A percentile compares a stretch with the other conserved stretches of the same genome.
phyloP scores from a whole-genome alignment of 2,797 vertebrate genomes.

The Perodicticus potto region DNA sequence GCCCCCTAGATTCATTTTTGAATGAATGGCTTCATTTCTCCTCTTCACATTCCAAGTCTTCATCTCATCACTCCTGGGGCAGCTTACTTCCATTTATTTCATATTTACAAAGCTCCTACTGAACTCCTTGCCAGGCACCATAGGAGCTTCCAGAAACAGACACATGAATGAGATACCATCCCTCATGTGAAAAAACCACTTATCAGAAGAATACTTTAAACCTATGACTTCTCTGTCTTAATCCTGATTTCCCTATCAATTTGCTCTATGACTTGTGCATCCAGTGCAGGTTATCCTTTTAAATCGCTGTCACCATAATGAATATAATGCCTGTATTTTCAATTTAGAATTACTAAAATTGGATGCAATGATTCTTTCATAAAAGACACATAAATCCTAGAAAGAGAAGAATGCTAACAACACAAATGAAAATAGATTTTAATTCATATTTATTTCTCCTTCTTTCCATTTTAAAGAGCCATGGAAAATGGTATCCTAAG shows the following conservation, averaged over 20 bases:
- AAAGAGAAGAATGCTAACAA: constrained; percentile 18
- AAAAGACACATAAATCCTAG: background rate
- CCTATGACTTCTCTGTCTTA: background rate
- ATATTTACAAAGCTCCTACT: background rate
- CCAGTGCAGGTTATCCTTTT: background rate
- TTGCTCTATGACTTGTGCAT: background rate
- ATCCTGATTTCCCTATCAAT: background rate
- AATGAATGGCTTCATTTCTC: background rate
- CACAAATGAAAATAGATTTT: constrained; percentile 59
- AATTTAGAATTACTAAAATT: constrained; percentile 4
- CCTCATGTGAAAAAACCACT: background rate
- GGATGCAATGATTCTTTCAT: constrained; percentile 1
- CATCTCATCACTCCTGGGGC: background rate
- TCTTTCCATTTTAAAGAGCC: constrained; percentile 61
- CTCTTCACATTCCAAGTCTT: background rate
- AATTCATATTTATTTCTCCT: constrained; percentile 60
- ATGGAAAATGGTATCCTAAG: constrained; percentile 41
- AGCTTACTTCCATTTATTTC: background rate
- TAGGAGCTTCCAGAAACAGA: background rate
- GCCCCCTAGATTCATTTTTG: background rate
- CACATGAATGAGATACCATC: background rate
- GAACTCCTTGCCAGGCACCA: background rate
- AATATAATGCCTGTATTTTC: background rate
- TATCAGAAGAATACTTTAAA: background rate
- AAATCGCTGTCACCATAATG: background rate